Percentiles rank a stretch among this genome's conserved stretches.
These are phyloP conservation scores for Conus betulinus DNA, from an alignment of 1,140 invertebrate genomes.

Conservation along the genomic window DNA sequence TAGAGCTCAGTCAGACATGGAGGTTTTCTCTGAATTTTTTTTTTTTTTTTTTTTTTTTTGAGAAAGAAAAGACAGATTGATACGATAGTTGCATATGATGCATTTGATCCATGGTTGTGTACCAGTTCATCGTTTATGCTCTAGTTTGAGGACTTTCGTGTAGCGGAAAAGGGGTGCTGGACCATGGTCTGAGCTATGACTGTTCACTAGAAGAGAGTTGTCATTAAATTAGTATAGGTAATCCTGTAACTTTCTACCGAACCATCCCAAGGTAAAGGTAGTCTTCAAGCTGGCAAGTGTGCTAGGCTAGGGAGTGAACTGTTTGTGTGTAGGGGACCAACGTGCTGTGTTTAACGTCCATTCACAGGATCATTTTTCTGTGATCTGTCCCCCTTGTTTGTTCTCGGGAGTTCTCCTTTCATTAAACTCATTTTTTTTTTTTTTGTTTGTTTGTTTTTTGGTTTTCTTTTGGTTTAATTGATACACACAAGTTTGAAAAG, in stretches of 20 bases:
- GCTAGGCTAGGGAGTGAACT: slow-evolving; percentile 24
- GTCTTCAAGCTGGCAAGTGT: neutral
- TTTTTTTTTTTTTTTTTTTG: too few species aligned
- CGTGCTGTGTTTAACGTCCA: slow-evolving; percentile 18
- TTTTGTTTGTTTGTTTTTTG: neutral
- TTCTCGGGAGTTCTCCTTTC: neutral
- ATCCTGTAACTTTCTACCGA: neutral
- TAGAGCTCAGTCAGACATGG: too few species aligned
- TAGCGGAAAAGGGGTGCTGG: neutral
- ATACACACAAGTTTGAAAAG: neutral
- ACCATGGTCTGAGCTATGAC: neutral
- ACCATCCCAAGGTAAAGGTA: neutral
- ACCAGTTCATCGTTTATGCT: too few species aligned
- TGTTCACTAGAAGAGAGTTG: neutral
- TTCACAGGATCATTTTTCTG: slow-evolving; percentile 4
- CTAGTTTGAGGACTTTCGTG: too few species aligned
- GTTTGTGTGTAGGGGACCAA: slow-evolving; percentile 38
- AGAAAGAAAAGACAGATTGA: too few species aligned
- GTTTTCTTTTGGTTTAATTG: neutral
- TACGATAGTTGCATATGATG: too few species aligned
- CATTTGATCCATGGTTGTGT: too few species aligned
- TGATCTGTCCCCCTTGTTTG: neutral
- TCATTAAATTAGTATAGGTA: neutral
- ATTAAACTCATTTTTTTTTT: neutral
- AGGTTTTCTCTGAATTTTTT: too few species aligned